Conservation (phyloP, 2,113 vertebrate species). For the Nesogale talazaci region DNA sequence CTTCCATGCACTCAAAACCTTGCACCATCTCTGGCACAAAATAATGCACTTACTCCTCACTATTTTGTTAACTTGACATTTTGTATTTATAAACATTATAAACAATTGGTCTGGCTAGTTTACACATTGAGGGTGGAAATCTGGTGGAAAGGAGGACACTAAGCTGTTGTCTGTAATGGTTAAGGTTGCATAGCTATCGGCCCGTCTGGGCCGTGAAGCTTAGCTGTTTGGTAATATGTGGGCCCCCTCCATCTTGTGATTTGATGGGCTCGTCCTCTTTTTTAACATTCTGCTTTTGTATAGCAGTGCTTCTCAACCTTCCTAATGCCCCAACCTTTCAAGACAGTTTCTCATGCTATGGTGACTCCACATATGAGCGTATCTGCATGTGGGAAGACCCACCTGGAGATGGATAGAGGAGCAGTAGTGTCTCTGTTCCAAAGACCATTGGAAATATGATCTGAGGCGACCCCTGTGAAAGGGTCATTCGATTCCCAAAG, state of each 20-base stretch:
- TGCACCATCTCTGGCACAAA: background rate
- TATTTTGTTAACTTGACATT: background rate
- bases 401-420: no score
- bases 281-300: no score
- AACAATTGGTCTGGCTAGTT: background rate
- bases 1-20: rapidly evolving
- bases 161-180: background rate
- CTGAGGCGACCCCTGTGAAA: no score
- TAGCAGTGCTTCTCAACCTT: no score
- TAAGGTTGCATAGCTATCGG: background rate
- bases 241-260: background rate
- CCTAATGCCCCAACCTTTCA: no score
- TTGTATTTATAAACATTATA: background rate
- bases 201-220: background rate
- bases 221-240: background rate
- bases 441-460: no score
- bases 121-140: background rate
- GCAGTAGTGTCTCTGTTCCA: no score
- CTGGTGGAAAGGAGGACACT: background rate
- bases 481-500: no score
- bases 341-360: no score
- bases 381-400: no score
- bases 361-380: no score
- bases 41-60: background rate
- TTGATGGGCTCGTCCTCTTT: no score